phyloP scores from a whole-genome alignment of 1,140 invertebrate species.

The Radopholus similis region DNA sequence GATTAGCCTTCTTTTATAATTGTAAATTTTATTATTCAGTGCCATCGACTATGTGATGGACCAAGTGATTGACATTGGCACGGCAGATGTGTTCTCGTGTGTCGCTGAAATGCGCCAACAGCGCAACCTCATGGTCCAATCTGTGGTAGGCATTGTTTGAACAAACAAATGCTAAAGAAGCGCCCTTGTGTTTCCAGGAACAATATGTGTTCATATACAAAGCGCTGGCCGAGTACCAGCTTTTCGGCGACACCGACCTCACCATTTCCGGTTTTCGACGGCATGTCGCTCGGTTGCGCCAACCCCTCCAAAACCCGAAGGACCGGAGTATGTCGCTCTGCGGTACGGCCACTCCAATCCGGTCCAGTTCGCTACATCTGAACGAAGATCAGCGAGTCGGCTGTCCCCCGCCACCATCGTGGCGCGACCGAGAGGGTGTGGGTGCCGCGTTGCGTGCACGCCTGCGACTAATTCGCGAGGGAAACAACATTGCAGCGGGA shows the following conservation, averaged over 20 bases:
- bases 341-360: background rate
- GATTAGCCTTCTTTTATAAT: no score
- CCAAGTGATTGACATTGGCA: slow-evolving; percentile 72
- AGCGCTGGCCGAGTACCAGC: slow-evolving; percentile 82
- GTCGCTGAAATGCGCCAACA: slow-evolving; percentile 82
- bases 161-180: background rate
- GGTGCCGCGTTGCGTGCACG: slow-evolving; percentile 2
- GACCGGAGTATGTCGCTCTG: background rate
- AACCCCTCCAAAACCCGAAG: slow-evolving; percentile 7
- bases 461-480: background rate
- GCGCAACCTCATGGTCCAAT: slow-evolving; percentile 86
- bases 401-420: background rate
- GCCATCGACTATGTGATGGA: slow-evolving; percentile 79
- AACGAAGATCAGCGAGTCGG: background rate
- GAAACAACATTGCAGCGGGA: background rate
- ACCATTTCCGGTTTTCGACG: slow-evolving; percentile 70
- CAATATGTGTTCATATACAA: slow-evolving; percentile 97
- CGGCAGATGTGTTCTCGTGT: slow-evolving; percentile 81
- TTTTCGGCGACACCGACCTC: slow-evolving; percentile 89
- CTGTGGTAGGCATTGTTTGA: slow-evolving; percentile 67
- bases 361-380: background rate
- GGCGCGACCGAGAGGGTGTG: background rate
- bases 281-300: slow-evolving; percentile 66
- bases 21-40: no score
- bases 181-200: slow-evolving; percentile 67